Evolutionary conservation across 2,797 vertebrate species (phyloP).

Genomic region (Poecilia wingei): DNA sequence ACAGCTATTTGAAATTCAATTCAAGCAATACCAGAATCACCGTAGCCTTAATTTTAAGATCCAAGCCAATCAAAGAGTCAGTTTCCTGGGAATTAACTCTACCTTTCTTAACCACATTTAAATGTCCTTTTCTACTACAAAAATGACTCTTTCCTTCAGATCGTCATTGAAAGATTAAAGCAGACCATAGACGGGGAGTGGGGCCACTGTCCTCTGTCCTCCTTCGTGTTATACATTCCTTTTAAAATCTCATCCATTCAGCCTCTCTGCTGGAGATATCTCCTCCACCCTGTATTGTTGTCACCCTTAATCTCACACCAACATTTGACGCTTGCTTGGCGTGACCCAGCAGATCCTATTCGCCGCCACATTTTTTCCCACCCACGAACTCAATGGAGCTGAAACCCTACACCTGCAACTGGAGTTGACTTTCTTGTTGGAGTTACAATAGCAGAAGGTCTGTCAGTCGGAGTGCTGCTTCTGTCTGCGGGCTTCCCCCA

Average conservation of each 20-base stretch:
- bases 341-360: constrained; percentile 57
- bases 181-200: neutral
- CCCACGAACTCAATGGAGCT: constrained; percentile 30
- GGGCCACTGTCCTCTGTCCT: neutral
- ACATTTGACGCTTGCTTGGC: constrained; percentile 13
- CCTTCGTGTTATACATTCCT: constrained; percentile 34
- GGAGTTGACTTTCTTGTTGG: constrained; percentile 45
- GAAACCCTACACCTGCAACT: constrained; percentile 68
- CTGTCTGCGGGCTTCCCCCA: constrained; percentile 15
- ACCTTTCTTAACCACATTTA: neutral
- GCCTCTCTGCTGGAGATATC: constrained; percentile 22
- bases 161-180: neutral
- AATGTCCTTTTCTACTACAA: neutral
- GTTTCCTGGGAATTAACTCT: neutral
- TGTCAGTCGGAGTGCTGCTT: constrained; percentile 29
- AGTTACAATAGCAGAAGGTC: constrained; percentile 21
- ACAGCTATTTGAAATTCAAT: neutral
- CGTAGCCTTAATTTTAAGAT: neutral
- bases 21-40: neutral
- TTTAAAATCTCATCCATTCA: constrained; percentile 28
- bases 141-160: neutral
- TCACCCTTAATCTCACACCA: constrained; percentile 47
- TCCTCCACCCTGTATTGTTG: constrained; percentile 33
- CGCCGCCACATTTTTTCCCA: constrained; percentile 51
- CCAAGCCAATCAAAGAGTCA: neutral